phyloP scores from a whole-genome alignment of 2,888 invertebrate genomes.

The Harpagoxenus sublaevis region DNA sequence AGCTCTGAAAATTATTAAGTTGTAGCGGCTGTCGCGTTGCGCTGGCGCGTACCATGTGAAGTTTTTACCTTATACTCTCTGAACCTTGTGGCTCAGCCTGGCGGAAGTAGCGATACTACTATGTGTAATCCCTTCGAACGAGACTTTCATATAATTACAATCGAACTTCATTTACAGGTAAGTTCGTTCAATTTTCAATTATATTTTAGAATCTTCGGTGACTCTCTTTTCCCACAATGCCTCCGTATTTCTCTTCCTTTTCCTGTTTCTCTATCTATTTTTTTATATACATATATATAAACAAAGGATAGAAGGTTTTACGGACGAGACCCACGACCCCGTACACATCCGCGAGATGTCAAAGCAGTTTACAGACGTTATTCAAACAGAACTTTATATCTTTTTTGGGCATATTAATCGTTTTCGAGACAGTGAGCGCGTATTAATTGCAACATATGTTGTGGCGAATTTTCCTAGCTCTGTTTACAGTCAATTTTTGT shows the following conservation, averaged over 20 bases:
- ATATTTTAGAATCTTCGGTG: constrained; percentile 70
- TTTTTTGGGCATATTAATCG: not conserved
- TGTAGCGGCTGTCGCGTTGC: too few relatives aligned
- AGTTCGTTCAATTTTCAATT: constrained; percentile 48
- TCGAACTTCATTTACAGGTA: too few relatives aligned
- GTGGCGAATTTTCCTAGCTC: not conserved
- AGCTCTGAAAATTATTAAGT: too few relatives aligned
- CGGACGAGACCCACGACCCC: not conserved
- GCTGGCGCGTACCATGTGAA: too few relatives aligned
- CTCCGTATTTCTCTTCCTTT: constrained; percentile 19
- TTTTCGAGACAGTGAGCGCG: not conserved
- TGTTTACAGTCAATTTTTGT: not conserved
- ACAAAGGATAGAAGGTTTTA: constrained; percentile 5
- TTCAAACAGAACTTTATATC: constrained; percentile 8
- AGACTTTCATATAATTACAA: too few relatives aligned
- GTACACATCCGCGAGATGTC: constrained; percentile 7
- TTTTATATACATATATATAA: not conserved
- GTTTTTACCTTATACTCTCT: too few relatives aligned
- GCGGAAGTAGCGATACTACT: too few relatives aligned
- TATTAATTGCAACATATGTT: not conserved
- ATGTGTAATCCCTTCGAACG: too few relatives aligned
- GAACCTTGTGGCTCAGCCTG: too few relatives aligned
- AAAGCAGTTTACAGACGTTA: constrained; percentile 17
- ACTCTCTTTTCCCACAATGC: constrained; percentile 28
- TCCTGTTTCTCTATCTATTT: not conserved